Percentiles rank a stretch among this genome's conserved stretches.
Conservation (phyloP, 2,113 vertebrate species). For the Aleadryas rufinucha region DNA sequence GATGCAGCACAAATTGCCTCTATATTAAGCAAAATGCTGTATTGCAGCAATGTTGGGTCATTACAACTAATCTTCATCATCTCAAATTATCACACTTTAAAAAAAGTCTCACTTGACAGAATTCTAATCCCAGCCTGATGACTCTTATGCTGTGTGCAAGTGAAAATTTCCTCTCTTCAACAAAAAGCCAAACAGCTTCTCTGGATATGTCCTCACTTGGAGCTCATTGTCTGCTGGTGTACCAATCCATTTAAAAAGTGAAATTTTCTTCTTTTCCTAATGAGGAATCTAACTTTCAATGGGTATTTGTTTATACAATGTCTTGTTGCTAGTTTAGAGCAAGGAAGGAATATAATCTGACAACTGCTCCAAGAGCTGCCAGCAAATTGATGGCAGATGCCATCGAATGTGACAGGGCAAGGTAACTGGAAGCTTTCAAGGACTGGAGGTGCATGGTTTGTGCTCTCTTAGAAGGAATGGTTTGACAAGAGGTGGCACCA, state of each 20-base stretch:
- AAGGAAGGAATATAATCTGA: not conserved
- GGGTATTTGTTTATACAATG: not conserved
- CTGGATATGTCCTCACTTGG: not conserved
- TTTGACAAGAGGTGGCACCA: not conserved
- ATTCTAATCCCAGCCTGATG: not conserved
- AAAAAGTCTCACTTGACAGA: constrained; percentile 2
- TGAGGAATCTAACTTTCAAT: not conserved
- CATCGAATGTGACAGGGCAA: not conserved
- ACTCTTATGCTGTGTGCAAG: not conserved
- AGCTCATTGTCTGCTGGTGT: not conserved
- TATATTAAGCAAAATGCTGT: constrained; percentile 32
- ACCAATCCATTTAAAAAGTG: not conserved
- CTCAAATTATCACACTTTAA: not conserved
- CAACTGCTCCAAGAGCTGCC: not conserved
- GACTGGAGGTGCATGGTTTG: not conserved
- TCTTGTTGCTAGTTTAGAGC: not conserved
- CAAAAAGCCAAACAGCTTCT: not conserved
- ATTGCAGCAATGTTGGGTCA: not conserved
- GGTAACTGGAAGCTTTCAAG: not conserved
- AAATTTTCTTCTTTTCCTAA: not conserved
- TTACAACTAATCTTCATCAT: constrained; percentile 26
- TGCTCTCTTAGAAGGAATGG: not conserved
- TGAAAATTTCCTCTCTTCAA: not conserved
- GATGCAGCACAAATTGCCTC: constrained; percentile 7
- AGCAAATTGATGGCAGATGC: not conserved